Conservation (phyloP, 2,797 vertebrate genomes). For the Oophaga sylvatica region DNA sequence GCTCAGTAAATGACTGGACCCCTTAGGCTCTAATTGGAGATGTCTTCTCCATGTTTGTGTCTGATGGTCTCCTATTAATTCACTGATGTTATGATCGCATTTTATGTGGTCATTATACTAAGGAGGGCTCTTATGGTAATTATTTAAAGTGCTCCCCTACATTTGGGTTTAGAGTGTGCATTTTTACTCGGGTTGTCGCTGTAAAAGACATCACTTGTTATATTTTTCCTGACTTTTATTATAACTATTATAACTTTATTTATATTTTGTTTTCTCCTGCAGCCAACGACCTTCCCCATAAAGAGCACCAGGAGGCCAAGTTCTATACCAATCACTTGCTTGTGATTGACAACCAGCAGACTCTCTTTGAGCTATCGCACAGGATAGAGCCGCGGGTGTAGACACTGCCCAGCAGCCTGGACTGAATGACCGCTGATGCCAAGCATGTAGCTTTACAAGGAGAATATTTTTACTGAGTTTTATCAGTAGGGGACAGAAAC, state of each 20-base stretch:
- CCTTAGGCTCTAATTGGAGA: no score
- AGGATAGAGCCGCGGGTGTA: slow-evolving; percentile 90
- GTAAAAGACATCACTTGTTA: background rate
- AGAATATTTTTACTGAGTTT: slow-evolving; percentile 78
- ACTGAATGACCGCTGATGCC: slow-evolving; percentile 70
- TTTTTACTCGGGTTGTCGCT: background rate
- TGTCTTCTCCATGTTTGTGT: no score
- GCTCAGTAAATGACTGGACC: no score
- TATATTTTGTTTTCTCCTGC: slow-evolving; percentile 30
- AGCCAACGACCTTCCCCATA: slow-evolving; percentile 85
- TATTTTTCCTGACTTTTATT: background rate
- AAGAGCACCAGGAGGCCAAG: slow-evolving; percentile 88
- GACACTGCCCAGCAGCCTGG: slow-evolving; percentile 63
- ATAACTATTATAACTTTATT: background rate
- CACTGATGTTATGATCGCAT: no score
- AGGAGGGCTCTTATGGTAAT: no score
- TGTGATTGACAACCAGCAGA: slow-evolving; percentile 96
- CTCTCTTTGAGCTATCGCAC: slow-evolving; percentile 94
- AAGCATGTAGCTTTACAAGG: slow-evolving; percentile 72
- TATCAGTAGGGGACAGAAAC: slow-evolving; percentile 72
- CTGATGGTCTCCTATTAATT: no score
- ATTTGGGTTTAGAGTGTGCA: background rate
- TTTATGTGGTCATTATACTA: no score
- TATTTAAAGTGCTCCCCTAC: no score
- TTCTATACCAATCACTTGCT: slow-evolving; percentile 87